Evolutionary conservation across 2,888 invertebrate species (phyloP).

Genomic region (Cheilosia vernalis): DNA sequence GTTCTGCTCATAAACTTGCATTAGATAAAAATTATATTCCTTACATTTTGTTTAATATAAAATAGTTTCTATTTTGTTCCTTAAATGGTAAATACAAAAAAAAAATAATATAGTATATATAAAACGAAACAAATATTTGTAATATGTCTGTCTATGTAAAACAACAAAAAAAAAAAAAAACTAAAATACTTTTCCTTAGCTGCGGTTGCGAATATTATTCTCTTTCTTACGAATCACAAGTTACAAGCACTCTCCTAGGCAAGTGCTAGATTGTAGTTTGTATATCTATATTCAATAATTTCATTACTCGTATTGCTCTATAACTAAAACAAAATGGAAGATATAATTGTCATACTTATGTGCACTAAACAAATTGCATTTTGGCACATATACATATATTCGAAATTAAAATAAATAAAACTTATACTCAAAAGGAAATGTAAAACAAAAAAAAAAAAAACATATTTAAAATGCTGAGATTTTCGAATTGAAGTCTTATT

Average conservation of each 20-base stretch:
- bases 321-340: slow-evolving; percentile 59
- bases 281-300: slow-evolving; percentile 23
- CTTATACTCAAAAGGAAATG: slow-evolving; percentile 39
- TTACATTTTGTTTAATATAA: slow-evolving; percentile 22
- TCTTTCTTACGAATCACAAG: slow-evolving; percentile 62
- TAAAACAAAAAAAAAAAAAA: neutral
- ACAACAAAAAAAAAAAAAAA: slow-evolving; percentile 29
- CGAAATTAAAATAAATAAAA: slow-evolving; percentile 71
- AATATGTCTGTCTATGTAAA: slow-evolving; percentile 34
- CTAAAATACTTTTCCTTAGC: slow-evolving; percentile 59
- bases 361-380: slow-evolving; percentile 73
- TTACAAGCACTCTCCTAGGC: slow-evolving; percentile 39
- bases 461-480: slow-evolving; percentile 28
- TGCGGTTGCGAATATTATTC: slow-evolving; percentile 54
- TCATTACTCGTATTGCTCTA: slow-evolving; percentile 59
- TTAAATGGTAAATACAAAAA: slow-evolving; percentile 11
- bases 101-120: neutral
- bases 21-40: slow-evolving; percentile 4
- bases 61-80: slow-evolving; percentile 33
- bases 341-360: slow-evolving; percentile 58
- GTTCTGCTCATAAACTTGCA: slow-evolving; percentile 37
- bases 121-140: slow-evolving; percentile 16
- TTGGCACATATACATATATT: slow-evolving; percentile 72
- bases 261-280: slow-evolving; percentile 51
- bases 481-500: slow-evolving; percentile 30